A percentile compares a stretch with the other conserved stretches of the same genome.
phyloP scores from a whole-genome alignment of 2,888 invertebrate species.

The Amaurobius ferox region DNA sequence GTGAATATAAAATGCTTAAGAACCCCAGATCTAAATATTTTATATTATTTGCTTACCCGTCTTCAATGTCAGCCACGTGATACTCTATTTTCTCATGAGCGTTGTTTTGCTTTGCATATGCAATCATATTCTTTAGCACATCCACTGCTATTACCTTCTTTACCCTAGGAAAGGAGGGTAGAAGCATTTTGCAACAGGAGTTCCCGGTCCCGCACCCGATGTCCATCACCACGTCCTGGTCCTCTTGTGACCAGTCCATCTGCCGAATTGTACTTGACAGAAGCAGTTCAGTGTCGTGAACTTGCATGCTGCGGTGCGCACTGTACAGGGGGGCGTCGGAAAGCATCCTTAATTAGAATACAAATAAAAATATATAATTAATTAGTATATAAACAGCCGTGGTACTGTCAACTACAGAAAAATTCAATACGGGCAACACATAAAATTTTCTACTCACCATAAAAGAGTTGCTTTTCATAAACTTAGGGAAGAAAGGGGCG shows the following conservation, averaged over 20 bases:
- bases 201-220: slow-evolving; percentile 19
- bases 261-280: background rate
- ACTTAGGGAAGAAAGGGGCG: too few species aligned
- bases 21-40: too few species aligned
- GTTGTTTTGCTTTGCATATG: slow-evolving; percentile 11
- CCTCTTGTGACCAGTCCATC: background rate
- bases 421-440: too few species aligned
- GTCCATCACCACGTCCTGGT: slow-evolving; percentile 16
- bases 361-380: too few species aligned
- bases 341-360: too few species aligned
- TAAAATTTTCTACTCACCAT: too few species aligned
- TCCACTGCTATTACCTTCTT: slow-evolving; percentile 7
- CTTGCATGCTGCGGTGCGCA: background rate
- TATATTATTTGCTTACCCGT: too few species aligned
- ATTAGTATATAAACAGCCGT: too few species aligned
- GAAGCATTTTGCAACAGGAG: background rate
- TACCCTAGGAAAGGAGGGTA: background rate
- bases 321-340: slow-evolving; percentile 1
- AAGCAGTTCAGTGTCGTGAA: background rate
- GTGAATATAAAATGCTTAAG: too few species aligned
- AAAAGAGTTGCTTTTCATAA: too few species aligned
- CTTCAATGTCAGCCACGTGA: background rate
- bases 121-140: background rate
- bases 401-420: too few species aligned
- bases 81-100: slow-evolving; percentile 15